Percentiles rank a stretch among this genome's conserved stretches.
Evolutionary conservation across 2,888 invertebrate species (phyloP).

Genomic region (Acronicta psi): DNA sequence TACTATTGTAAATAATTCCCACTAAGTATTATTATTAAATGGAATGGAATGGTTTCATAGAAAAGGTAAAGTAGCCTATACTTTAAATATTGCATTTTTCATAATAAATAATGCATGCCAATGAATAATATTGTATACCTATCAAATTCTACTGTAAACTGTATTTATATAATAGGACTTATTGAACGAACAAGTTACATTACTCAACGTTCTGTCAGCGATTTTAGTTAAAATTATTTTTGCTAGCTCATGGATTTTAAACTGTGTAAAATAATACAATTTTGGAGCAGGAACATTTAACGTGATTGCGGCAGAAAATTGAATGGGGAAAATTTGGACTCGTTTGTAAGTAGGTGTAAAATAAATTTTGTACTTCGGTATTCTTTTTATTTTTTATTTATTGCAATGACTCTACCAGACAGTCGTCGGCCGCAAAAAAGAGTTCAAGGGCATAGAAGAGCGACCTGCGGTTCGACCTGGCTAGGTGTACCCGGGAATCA

Average conservation of each 20-base stretch:
- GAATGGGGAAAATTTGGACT: conserved; percentile 13
- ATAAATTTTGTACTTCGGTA: conserved; percentile 34
- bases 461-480: conserved; percentile 31
- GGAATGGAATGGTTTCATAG: no score
- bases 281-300: neutral
- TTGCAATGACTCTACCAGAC: conserved; percentile 45
- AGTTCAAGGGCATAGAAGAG: conserved; percentile 51
- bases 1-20: neutral
- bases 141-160: no score
- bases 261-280: conserved; percentile 2
- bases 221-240: no score
- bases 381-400: conserved; percentile 31
- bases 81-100: no score
- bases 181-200: no score
- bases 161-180: no score
- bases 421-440: conserved; percentile 57
- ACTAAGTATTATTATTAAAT: no score
- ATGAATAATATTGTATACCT: no score
- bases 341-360: conserved; percentile 42
- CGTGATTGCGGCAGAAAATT: conserved; percentile 24
- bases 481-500: conserved; percentile 28
- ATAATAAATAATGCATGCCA: no score
- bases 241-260: neutral
- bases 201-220: no score
- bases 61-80: no score